Evolutionary conservation across 2,797 vertebrate species (phyloP), one percentile per base, ranked within the genome.

Genomic region (Urosaurus nigricauda): DNA sequence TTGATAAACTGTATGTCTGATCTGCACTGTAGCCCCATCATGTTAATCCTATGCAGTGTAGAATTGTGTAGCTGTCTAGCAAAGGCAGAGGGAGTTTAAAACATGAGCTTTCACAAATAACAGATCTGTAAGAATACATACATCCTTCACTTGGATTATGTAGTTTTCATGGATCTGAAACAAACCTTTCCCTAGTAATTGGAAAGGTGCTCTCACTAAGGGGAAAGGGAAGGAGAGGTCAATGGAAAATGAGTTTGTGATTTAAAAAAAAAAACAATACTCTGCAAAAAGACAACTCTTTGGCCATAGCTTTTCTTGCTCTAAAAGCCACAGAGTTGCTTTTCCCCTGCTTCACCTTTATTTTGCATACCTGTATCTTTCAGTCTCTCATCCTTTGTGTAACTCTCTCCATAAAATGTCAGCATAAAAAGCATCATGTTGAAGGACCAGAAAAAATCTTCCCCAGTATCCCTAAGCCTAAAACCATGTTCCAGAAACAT

Each of bases 351-450:
- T 11, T 21, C 29, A 65, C 60, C 24, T 73, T 70, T 51, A 9
- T 70, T 0, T 0, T 0, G 0, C 51, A n/a, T 32, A 35, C 9
- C 14, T n/a, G 21, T 60, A 65, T n/a, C 14, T 87, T 79, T 1
- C 58, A 40, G 19, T 83, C 53, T 74, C 14, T 87, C 68, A 63
- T 14, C 5, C n/a, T 74, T 73, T 80, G 29, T 79, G 21, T 29
- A 32, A 17, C 43, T 78, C 14, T 40, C 19, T 40, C 53, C 51
- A 68, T 11, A 80, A 85, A 51, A 85, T 40, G 35, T 81, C 21
- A 81, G 0, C 40, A 21, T 60, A 35, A 16, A 85, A 80, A 80
- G 16, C 37, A 24, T 24, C 14, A 6, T 37, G 4, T 65, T 81
- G 17, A 9, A 35, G 11, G n/a, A 19, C 47, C n/a, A 40, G 26